Percentiles rank a stretch among this genome's conserved stretches.
phyloP scores from a whole-genome alignment of 1,140 invertebrate genomes.

The Diorhabda elongata region DNA sequence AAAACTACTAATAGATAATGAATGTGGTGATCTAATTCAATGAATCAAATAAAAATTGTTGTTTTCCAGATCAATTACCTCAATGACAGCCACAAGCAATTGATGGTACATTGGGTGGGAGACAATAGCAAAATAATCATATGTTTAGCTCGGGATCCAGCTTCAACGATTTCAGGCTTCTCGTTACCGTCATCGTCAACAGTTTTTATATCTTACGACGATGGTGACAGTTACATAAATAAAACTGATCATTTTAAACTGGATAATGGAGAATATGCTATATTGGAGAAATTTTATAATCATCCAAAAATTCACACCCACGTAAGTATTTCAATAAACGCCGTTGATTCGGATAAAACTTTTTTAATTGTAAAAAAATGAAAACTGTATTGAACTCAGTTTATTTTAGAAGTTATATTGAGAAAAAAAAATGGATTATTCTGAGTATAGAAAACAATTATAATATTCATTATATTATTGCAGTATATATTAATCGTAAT shows the following conservation, averaged over 20 bases:
- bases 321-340: slow-evolving; percentile 55
- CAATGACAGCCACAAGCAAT: slow-evolving; percentile 80
- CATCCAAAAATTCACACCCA: slow-evolving; percentile 71
- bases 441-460: no score
- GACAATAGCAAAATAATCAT: slow-evolving; percentile 80
- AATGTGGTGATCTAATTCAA: no score
- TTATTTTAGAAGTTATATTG: no score
- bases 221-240: slow-evolving; percentile 74
- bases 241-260: slow-evolving; percentile 66
- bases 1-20: no score
- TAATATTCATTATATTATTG: no score
- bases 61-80: slow-evolving; percentile 60
- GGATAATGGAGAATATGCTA: slow-evolving; percentile 56
- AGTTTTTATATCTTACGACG: slow-evolving; percentile 82
- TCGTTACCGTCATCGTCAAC: slow-evolving; percentile 57
- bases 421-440: no score
- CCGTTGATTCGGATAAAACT: not conserved
- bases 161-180: slow-evolving; percentile 42
- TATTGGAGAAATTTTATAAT: slow-evolving; percentile 78
- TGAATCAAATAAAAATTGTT: no score
- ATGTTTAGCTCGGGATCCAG: slow-evolving; percentile 71
- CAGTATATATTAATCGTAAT: no score
- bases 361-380: not conserved
- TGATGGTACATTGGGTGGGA: slow-evolving; percentile 88
- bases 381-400: no score